Conservation (phyloP, 2,113 vertebrate species). For the Ginglymostoma cirratum region DNA sequence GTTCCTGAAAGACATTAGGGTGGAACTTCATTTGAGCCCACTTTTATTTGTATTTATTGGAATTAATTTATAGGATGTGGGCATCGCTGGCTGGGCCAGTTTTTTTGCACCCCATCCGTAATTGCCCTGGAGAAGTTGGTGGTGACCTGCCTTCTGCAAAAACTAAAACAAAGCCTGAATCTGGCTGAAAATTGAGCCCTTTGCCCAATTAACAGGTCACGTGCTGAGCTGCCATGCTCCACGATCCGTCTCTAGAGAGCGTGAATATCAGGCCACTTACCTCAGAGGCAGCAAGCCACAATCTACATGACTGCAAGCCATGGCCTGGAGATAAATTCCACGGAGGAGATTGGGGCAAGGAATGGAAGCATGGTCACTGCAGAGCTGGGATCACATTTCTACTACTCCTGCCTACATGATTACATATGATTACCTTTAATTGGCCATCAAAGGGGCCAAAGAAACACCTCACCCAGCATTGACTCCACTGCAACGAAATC, state of each 20-base stretch:
- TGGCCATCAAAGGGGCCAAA: neutral
- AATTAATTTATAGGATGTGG: no score
- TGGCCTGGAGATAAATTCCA: neutral
- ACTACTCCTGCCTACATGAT: neutral
- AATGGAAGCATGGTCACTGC: neutral
- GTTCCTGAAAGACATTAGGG: neutral
- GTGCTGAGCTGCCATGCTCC: neutral
- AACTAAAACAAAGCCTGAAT: neutral
- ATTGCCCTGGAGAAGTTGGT: no score
- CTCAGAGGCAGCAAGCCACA: neutral
- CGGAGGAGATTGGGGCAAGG: neutral
- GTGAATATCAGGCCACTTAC: neutral
- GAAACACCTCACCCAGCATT: neutral
- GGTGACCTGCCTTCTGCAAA: neutral
- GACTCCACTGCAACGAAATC: neutral
- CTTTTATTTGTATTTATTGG: no score
- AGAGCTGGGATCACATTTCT: neutral
- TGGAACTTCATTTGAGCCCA: neutral
- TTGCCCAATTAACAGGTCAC: neutral
- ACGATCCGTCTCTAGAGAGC: neutral
- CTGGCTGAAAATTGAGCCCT: neutral
- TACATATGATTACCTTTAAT: neutral
- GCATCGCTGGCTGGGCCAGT: no score
- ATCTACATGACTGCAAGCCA: neutral
- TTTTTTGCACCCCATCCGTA: no score